Percentiles rank a stretch among this genome's conserved stretches.
Evolutionary conservation across 1,140 invertebrate genomes (phyloP).

Genomic region (Dinothrombium tinctorium): DNA sequence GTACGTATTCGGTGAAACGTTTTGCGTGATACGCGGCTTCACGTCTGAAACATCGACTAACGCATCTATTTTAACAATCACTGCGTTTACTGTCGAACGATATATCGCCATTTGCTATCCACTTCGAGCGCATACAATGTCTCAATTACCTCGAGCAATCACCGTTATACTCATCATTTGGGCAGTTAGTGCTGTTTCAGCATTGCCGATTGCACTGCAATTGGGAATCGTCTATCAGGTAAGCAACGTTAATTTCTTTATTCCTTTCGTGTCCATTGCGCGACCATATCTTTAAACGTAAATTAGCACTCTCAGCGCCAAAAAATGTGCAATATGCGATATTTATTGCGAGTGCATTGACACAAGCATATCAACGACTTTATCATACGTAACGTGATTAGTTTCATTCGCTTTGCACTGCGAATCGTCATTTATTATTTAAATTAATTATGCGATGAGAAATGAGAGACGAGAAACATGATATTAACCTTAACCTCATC

Average conservation of each 20-base stretch:
- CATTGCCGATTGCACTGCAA: constrained; percentile 31
- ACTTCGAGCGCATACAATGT: constrained; percentile 24
- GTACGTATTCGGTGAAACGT: constrained; percentile 57
- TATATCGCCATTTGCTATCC: constrained; percentile 87
- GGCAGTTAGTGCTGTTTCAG: constrained; percentile 17
- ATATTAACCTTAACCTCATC: too few species aligned
- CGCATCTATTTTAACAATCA: constrained; percentile 73
- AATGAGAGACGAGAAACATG: too few species aligned
- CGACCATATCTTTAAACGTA: too few species aligned
- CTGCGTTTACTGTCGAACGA: constrained; percentile 75
- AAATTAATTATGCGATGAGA: too few species aligned
- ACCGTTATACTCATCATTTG: constrained; percentile 23
- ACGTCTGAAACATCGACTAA: constrained; percentile 72
- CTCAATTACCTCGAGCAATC: constrained; percentile 21
- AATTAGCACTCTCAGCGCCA: too few species aligned
- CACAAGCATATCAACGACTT: too few species aligned
- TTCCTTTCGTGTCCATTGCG: too few species aligned
- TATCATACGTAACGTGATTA: too few species aligned
- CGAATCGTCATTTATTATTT: too few species aligned
- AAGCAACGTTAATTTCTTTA: not conserved
- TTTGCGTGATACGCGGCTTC: constrained; percentile 58
- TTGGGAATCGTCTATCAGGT: constrained; percentile 16
- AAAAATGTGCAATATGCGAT: too few species aligned
- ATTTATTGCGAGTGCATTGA: too few species aligned
- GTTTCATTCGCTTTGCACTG: too few species aligned